Evolutionary conservation across 2,113 vertebrate genomes (phyloP).

Genomic region (Odocoileus virginianus): DNA sequence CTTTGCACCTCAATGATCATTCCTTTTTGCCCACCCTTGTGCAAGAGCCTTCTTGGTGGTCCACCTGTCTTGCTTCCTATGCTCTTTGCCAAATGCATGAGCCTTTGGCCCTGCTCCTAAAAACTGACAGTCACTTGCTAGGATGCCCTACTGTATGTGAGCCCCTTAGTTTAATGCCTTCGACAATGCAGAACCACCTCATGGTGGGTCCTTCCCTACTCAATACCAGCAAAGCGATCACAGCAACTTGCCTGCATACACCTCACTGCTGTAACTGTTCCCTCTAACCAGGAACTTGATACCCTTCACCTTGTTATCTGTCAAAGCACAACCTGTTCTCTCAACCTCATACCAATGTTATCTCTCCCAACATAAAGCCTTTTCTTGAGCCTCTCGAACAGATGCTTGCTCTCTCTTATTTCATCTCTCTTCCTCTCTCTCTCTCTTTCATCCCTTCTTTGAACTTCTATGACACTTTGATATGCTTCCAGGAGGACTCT

Average conservation of each 20-base stretch:
- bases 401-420: neutral
- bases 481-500: neutral
- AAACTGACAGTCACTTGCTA: neutral
- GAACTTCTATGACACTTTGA: neutral
- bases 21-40: neutral
- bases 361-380: neutral
- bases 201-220: neutral
- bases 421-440: neutral
- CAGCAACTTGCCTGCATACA: neutral
- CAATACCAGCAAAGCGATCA: fast-evolving
- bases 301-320: neutral
- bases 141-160: neutral
- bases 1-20: neutral
- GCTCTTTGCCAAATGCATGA: neutral
- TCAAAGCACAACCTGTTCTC: neutral
- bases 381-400: neutral
- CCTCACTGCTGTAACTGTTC: neutral
- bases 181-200: neutral
- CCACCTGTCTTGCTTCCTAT: neutral
- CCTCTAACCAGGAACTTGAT: neutral
- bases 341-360: neutral
- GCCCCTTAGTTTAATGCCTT: neutral
- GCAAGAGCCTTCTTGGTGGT: neutral
- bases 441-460: neutral
- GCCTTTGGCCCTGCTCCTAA: neutral